Conservation (phyloP, 2,888 invertebrate species). For the Iselma pallidipennis region DNA sequence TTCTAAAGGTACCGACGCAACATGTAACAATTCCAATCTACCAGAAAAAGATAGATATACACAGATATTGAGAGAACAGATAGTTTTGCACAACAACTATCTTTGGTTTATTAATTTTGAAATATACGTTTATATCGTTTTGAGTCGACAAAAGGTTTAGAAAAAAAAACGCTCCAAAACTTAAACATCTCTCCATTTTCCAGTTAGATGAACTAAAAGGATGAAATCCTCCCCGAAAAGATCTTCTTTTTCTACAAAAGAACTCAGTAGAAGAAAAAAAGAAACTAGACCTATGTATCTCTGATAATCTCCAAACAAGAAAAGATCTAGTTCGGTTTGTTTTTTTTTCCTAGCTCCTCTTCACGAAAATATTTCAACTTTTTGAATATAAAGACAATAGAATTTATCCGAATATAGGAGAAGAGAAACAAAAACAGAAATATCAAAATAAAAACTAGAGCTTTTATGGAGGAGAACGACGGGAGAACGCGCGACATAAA, state of each 20-base stretch:
- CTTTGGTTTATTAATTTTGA: neutral
- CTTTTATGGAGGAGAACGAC: slow-evolving; percentile 29
- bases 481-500: slow-evolving; percentile 42
- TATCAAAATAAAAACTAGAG: slow-evolving; percentile 36
- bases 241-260: slow-evolving; percentile 26
- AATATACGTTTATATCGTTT: too few relatives aligned
- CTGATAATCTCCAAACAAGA: slow-evolving; percentile 27
- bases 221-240: slow-evolving; percentile 35
- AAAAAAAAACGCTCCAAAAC: neutral
- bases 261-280: slow-evolving; percentile 23
- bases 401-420: slow-evolving; percentile 33
- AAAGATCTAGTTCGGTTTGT: slow-evolving; percentile 35
- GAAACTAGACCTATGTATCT: slow-evolving; percentile 39
- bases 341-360: slow-evolving; percentile 33
- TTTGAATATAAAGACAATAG: slow-evolving; percentile 40
- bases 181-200: slow-evolving; percentile 48
- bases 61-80: too few relatives aligned
- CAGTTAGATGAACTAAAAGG: slow-evolving; percentile 52
- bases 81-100: neutral
- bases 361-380: neutral
- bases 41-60: neutral
- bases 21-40: slow-evolving; percentile 15
- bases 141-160: neutral
- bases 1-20: slow-evolving; percentile 35
- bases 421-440: slow-evolving; percentile 38